Evolutionary conservation across 2,888 invertebrate genomes (phyloP).

Genomic region (Dicycla oo): DNA sequence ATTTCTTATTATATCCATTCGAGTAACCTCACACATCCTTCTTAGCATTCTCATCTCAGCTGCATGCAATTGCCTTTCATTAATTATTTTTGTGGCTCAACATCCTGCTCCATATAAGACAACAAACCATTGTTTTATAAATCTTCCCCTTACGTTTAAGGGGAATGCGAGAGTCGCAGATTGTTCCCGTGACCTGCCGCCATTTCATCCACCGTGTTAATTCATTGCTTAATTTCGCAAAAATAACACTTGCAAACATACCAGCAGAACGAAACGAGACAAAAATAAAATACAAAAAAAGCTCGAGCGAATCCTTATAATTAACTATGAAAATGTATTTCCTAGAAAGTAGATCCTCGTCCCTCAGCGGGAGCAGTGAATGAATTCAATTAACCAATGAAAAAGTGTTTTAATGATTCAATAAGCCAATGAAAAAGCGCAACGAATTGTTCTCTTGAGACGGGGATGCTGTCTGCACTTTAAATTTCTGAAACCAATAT

Average conservation of each 20-base stretch:
- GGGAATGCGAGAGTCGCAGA: no score
- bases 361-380: slow-evolving; percentile 3
- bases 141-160: no score
- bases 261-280: background rate
- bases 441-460: slow-evolving; percentile 33
- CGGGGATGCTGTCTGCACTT: slow-evolving; percentile 17
- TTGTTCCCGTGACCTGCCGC: no score
- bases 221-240: no score
- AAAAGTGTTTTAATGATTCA: slow-evolving; percentile 24
- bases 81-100: no score
- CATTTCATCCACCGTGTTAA: no score
- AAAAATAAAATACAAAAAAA: background rate
- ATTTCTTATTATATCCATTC: no score
- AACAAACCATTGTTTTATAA: no score
- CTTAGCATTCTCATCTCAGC: no score
- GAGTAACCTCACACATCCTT: no score
- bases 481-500: slow-evolving; percentile 21
- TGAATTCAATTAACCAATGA: slow-evolving; percentile 46
- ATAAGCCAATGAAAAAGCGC: slow-evolving; percentile 28
- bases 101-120: no score
- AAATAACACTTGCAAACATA: background rate
- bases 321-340: slow-evolving; percentile 14
- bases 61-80: no score
- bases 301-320: slow-evolving; percentile 3
- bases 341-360: slow-evolving; percentile 1